These are phyloP conservation scores for Asbolus verrucosus DNA, from an alignment of 1,140 invertebrate genomes.

Conservation along the genomic window DNA sequence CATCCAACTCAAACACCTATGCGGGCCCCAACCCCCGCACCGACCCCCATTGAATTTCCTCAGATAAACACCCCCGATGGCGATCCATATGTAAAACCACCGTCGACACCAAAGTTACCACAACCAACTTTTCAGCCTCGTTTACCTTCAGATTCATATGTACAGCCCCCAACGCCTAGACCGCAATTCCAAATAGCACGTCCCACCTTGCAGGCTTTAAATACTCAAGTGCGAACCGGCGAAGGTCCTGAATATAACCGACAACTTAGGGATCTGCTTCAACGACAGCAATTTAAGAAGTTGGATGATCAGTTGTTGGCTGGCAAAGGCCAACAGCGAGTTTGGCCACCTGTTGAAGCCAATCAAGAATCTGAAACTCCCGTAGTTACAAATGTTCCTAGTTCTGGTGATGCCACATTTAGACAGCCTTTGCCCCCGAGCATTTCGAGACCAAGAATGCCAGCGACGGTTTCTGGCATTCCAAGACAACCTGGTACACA, in stretches of 20 bases:
- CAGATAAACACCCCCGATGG: constrained; percentile 27
- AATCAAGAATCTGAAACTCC: constrained; percentile 51
- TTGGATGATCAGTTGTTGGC: constrained; percentile 58
- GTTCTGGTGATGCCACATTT: constrained; percentile 67
- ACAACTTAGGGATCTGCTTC: constrained; percentile 87
- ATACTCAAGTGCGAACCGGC: constrained; percentile 28
- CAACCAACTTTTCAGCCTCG: constrained; percentile 44
- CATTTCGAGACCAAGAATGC: constrained; percentile 66
- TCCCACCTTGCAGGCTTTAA: constrained; percentile 54
- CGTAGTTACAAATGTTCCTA: constrained; percentile 53
- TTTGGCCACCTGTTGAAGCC: constrained; percentile 60
- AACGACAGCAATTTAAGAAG: constrained; percentile 71
- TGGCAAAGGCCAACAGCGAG: constrained; percentile 59
- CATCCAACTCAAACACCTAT: constrained; percentile 52
- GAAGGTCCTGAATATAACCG: constrained; percentile 72
- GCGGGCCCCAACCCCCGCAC: constrained; percentile 59
- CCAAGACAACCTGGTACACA: constrained; percentile 50
- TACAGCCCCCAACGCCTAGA: constrained; percentile 69
- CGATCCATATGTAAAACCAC: constrained; percentile 52
- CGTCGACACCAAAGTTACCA: constrained; percentile 49
- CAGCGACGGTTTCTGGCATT: constrained; percentile 51
- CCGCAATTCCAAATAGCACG: constrained; percentile 67
- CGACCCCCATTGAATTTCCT: constrained; percentile 57
- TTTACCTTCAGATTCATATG: constrained; percentile 63
- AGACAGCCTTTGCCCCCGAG: constrained; percentile 71